Percentiles rank a stretch among this genome's conserved stretches.
Conservation (phyloP, 2,113 vertebrate species). For the Diadophis punctatus region DNA sequence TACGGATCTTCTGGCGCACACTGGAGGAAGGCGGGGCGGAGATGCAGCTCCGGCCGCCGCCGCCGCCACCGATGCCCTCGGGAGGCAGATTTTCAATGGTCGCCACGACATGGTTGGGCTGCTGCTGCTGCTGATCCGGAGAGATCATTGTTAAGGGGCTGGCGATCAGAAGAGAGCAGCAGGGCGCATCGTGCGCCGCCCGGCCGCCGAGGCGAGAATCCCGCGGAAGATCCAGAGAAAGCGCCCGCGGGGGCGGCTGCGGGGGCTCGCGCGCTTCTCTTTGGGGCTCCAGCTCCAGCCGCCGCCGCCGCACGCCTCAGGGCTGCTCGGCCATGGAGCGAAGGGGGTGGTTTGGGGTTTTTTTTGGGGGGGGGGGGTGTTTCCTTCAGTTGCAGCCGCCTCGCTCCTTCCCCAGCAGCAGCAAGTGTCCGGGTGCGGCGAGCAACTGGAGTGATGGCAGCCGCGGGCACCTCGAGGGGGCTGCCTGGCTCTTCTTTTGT, state of each 20-base stretch:
- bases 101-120: slow-evolving; percentile 82
- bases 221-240: slow-evolving; percentile 45
- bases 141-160: slow-evolving; percentile 66
- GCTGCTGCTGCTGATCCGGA: slow-evolving; percentile 65
- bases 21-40: slow-evolving; percentile 65
- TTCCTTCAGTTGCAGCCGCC: not conserved
- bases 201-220: slow-evolving; percentile 47
- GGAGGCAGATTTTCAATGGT: slow-evolving; percentile 81
- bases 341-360: not conserved
- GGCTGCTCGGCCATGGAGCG: slow-evolving; percentile 41
- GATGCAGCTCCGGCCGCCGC: slow-evolving; percentile 50
- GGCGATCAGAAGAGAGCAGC: slow-evolving; percentile 67
- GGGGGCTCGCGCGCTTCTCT: slow-evolving; percentile 39
- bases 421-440: slow-evolving; percentile 45
- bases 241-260: slow-evolving; percentile 20
- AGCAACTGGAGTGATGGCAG: not conserved
- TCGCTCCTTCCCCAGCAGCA: slow-evolving; percentile 5
- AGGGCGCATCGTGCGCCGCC: slow-evolving; percentile 71
- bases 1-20: slow-evolving; percentile 78
- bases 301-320: slow-evolving; percentile 33
- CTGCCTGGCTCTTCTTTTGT: slow-evolving; percentile 1
- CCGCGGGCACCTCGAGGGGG: not conserved
- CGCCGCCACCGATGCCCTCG: slow-evolving; percentile 64
- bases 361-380: slow-evolving; percentile 10
- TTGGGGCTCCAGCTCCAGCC: slow-evolving; percentile 46